Evolutionary conservation across 2,797 vertebrate genomes (phyloP).

Genomic region (Chloroceryle inda): DNA sequence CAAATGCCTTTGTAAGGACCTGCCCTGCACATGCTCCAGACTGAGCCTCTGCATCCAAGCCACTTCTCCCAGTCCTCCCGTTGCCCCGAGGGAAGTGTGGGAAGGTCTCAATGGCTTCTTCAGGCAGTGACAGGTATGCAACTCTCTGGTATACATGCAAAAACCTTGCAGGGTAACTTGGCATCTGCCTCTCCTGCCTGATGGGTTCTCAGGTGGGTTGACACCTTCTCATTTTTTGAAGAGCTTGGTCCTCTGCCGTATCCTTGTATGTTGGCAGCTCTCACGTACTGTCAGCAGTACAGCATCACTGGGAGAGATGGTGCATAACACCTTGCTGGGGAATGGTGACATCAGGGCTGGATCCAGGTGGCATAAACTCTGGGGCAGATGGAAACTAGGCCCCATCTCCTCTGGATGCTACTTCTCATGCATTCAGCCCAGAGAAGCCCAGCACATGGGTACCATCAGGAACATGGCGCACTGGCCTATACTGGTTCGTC

Average conservation of each 20-base stretch:
- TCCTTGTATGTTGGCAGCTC: neutral
- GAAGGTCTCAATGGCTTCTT: neutral
- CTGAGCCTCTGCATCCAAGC: neutral
- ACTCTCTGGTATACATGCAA: rapidly evolving
- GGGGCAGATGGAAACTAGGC: neutral
- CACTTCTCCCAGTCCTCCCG: neutral
- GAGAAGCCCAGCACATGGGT: neutral
- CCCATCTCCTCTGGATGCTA: neutral
- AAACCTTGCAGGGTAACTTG: neutral
- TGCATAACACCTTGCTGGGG: neutral
- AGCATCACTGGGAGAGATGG: neutral
- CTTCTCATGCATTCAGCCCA: neutral
- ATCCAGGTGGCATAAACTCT: rapidly evolving
- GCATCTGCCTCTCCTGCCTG: neutral
- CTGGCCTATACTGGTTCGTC: neutral
- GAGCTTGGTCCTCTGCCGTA: neutral
- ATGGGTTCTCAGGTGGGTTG: rapidly evolving
- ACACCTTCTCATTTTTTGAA: neutral
- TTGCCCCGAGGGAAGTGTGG: rapidly evolving
- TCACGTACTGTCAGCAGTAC: neutral
- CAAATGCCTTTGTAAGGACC: neutral
- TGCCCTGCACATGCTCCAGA: rapidly evolving
- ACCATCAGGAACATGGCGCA: rapidly evolving
- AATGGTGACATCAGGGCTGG: neutral
- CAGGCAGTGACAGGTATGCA: neutral